A percentile compares a stretch with the other conserved stretches of the same genome.
Evolutionary conservation across 2,888 invertebrate genomes (phyloP).

Genomic region (Leucania comma): DNA sequence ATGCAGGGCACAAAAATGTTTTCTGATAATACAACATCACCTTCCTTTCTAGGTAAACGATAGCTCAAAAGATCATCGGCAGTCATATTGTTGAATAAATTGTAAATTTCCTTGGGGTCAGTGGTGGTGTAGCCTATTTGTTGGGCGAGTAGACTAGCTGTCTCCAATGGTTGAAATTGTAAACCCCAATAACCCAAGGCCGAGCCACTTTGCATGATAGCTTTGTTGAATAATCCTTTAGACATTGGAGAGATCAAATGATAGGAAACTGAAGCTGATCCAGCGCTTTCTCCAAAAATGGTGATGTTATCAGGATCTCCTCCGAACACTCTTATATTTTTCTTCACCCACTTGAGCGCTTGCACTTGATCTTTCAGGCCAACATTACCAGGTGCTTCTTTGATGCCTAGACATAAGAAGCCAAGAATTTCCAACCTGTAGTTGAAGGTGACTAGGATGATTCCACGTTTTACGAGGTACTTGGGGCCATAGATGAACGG

Average conservation of each 20-base stretch:
- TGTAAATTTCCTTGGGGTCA: constrained; percentile 77
- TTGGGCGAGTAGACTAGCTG: constrained; percentile 76
- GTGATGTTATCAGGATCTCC: constrained; percentile 84
- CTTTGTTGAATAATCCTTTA: constrained; percentile 81
- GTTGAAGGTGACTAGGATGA: constrained; percentile 84
- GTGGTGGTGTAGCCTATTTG: constrained; percentile 75
- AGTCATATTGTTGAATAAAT: constrained; percentile 73
- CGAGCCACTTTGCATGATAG: constrained; percentile 85
- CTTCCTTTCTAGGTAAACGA: constrained; percentile 80
- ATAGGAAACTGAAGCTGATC: constrained; percentile 81
- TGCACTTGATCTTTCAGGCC: constrained; percentile 86
- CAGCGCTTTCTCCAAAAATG: constrained; percentile 87
- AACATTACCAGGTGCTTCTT: constrained; percentile 84
- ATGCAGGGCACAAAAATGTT: constrained; percentile 86
- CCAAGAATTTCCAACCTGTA: constrained; percentile 85
- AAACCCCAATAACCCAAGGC: constrained; percentile 84
- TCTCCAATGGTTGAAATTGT: constrained; percentile 81
- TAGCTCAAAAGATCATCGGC: constrained; percentile 73
- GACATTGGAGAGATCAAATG: constrained; percentile 84
- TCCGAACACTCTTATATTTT: constrained; percentile 81
- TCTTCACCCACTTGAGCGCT: constrained; percentile 82
- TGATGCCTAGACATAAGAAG: constrained; percentile 82
- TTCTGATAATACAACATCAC: constrained; percentile 82
- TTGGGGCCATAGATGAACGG: constrained; percentile 84
- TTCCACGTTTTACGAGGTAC: constrained; percentile 78